These are phyloP conservation scores for Epistrophe grossulariae DNA, from an alignment of 2,888 invertebrate genomes.

Conservation along the genomic window DNA sequence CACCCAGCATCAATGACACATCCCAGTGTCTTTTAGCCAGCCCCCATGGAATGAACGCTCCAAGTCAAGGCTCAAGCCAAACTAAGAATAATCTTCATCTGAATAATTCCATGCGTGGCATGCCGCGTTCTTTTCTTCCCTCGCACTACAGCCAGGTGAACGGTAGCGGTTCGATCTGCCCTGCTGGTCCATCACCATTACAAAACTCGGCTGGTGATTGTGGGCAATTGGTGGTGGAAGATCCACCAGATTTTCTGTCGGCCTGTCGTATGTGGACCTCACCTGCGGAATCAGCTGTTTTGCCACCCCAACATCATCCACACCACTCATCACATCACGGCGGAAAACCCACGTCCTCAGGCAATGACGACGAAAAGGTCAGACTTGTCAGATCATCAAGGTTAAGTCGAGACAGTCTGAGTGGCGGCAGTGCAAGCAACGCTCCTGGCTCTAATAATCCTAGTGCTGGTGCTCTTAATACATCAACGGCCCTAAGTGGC, in stretches of 20 bases:
- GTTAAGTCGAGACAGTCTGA: conserved; percentile 85
- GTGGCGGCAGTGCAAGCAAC: conserved; percentile 77
- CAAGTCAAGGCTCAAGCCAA: conserved; percentile 47
- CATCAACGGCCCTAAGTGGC: conserved; percentile 46
- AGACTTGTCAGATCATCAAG: conserved; percentile 84
- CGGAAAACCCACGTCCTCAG: conserved; percentile 62
- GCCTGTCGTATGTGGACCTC: conserved; percentile 84
- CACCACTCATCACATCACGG: conserved; percentile 56
- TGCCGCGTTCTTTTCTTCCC: conserved; percentile 66
- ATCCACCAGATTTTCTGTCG: conserved; percentile 86
- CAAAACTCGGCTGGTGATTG: conserved; percentile 22
- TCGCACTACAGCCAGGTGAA: conserved; percentile 62
- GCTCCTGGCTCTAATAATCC: conserved; percentile 86
- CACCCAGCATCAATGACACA: conserved; percentile 54
- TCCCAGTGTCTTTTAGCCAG: conserved; percentile 62
- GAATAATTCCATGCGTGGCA: conserved; percentile 77
- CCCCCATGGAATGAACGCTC: conserved; percentile 55
- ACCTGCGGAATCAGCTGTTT: conserved; percentile 69
- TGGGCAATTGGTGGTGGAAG: conserved; percentile 77
- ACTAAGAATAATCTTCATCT: conserved; percentile 69
- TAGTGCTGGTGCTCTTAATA: conserved; percentile 86
- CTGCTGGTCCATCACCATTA: conserved; percentile 46
- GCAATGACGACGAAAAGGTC: conserved; percentile 77
- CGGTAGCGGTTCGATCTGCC: conserved; percentile 28
- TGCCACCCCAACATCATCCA: conserved; percentile 42